A percentile compares a stretch with the other conserved stretches of the same genome.
Conservation (phyloP, 1,140 invertebrate species). For the Ridgeia piscesae region DNA sequence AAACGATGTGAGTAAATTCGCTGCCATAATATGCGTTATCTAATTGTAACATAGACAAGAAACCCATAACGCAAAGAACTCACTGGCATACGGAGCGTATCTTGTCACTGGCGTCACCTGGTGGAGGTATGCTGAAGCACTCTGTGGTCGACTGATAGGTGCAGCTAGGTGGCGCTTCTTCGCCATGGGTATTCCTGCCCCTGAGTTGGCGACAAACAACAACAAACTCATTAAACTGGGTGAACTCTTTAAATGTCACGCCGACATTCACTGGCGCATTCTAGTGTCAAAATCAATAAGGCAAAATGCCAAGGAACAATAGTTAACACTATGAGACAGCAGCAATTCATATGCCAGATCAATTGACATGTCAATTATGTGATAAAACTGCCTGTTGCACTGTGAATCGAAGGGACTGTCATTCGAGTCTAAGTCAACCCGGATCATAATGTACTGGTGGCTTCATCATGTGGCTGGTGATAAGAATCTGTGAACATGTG, state of each 20-base stretch:
- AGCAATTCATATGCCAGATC: not conserved
- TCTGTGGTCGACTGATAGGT: not conserved
- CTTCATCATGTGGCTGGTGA: not conserved
- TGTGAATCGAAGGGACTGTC: too few species aligned
- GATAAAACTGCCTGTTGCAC: not conserved
- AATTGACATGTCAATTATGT: not conserved
- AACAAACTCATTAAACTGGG: not conserved
- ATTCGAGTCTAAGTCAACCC: not conserved
- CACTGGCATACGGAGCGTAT: not conserved
- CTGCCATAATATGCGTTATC: not conserved
- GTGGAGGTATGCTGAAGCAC: not conserved
- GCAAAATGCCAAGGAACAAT: not conserved
- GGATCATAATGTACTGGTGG: not conserved
- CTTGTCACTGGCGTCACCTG: not conserved
- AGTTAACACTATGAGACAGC: not conserved
- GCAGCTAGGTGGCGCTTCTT: not conserved
- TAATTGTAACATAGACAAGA: not conserved
- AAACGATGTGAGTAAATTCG: not conserved
- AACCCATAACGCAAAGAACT: not conserved
- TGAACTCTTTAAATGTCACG: not conserved
- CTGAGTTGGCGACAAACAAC: not conserved
- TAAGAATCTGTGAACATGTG: too few species aligned
- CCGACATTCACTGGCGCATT: not conserved
- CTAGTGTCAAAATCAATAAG: not conserved
- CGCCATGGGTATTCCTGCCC: not conserved